phyloP scores from a whole-genome alignment of 2,797 vertebrate species.

The Halcyon smyrnensis region DNA sequence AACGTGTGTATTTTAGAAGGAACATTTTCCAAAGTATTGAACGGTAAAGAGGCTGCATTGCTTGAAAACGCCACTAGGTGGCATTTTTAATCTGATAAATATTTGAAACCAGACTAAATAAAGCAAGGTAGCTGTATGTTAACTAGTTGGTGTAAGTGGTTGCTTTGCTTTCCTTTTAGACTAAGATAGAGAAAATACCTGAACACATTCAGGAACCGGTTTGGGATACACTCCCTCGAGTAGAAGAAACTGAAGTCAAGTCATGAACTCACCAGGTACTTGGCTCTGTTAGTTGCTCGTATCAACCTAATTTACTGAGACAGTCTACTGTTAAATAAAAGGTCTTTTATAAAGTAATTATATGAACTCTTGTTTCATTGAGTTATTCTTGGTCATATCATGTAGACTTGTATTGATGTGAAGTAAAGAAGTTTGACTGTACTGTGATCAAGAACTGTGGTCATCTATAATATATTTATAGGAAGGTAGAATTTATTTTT shows the following conservation, averaged over 20 bases:
- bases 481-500: background rate
- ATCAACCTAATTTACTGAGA: background rate
- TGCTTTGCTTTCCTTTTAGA: slow-evolving; percentile 77
- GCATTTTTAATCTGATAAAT: background rate
- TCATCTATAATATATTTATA: background rate
- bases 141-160: background rate
- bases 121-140: background rate
- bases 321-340: slow-evolving; percentile 40
- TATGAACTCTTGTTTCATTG: background rate
- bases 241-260: slow-evolving; percentile 72
- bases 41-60: background rate
- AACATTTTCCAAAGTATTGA: rapidly evolving
- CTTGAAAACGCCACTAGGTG: slow-evolving; percentile 13
- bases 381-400: background rate
- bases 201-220: slow-evolving; percentile 90
- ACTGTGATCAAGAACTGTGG: background rate
- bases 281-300: background rate
- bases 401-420: background rate
- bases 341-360: background rate
- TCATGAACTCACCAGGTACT: slow-evolving; percentile 25
- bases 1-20: background rate
- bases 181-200: slow-evolving; percentile 87
- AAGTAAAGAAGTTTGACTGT: background rate
- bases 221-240: slow-evolving; percentile 80
- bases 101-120: background rate